A percentile compares a stretch with the other conserved stretches of the same genome.
phyloP scores from a whole-genome alignment of 2,888 invertebrate species.

The Gastrophysa polygoni region DNA sequence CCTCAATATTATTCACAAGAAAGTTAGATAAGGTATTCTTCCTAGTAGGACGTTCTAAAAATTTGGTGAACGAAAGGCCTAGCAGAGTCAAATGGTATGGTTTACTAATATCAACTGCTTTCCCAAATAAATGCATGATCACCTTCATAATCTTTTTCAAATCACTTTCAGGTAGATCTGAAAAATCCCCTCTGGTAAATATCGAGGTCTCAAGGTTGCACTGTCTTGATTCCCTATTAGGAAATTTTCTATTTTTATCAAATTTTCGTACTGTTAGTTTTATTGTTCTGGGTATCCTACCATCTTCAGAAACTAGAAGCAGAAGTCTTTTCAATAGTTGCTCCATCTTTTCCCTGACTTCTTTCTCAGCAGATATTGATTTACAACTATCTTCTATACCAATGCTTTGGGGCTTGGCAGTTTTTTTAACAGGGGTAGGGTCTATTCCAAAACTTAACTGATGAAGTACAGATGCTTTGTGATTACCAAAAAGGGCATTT shows the following conservation, averaged over 20 bases:
- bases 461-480: constrained; percentile 72
- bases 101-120: constrained; percentile 72
- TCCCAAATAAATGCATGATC: constrained; percentile 77
- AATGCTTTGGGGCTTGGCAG: constrained; percentile 79
- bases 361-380: constrained; percentile 72
- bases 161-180: constrained; percentile 60
- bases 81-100: constrained; percentile 81
- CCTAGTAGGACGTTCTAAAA: constrained; percentile 73
- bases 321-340: constrained; percentile 73
- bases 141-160: constrained; percentile 71
- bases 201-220: constrained; percentile 73
- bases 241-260: constrained; percentile 67
- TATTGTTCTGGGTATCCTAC: constrained; percentile 76
- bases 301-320: constrained; percentile 76
- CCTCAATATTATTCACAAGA: constrained; percentile 77
- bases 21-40: constrained; percentile 71
- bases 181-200: constrained; percentile 55
- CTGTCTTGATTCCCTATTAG: constrained; percentile 77
- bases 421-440: constrained; percentile 71
- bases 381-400: constrained; percentile 81
- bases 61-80: constrained; percentile 83
- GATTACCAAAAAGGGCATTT: constrained; percentile 65
- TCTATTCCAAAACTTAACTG: constrained; percentile 79
- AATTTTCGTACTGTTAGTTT: constrained; percentile 77
- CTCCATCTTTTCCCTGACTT: constrained; percentile 75